Evolutionary conservation across 2,797 vertebrate species (phyloP).

Genomic region (Phoebastria nigripes): DNA sequence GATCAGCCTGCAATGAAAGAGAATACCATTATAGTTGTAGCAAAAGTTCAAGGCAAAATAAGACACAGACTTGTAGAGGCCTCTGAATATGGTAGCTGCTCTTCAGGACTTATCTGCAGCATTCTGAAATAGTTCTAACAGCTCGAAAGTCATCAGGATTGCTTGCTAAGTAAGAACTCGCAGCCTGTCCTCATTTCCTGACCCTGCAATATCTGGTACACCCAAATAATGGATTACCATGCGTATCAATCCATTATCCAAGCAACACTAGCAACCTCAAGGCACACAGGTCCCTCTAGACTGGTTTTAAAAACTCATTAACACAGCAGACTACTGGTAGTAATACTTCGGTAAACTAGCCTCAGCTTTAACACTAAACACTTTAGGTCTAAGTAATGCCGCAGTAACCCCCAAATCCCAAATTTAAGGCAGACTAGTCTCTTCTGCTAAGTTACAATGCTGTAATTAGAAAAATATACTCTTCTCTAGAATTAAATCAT

Average conservation of each 20-base stretch:
- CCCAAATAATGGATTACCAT: not conserved
- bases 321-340: not conserved
- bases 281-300: not conserved
- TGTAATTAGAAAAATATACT: not conserved
- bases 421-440: not conserved
- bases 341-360: not conserved
- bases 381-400: not conserved
- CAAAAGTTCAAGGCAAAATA: not conserved
- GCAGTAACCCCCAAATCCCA: not conserved
- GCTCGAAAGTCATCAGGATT: not conserved
- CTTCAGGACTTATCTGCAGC: not conserved
- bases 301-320: not conserved
- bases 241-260: not conserved
- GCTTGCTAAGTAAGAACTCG: not conserved
- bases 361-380: not conserved
- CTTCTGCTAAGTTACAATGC: not conserved
- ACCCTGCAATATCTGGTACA: not conserved
- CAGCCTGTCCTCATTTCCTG: not conserved
- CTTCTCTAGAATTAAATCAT: not conserved
- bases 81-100: not conserved
- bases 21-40: not conserved
- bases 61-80: not conserved
- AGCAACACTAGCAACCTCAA: not conserved
- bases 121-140: not conserved
- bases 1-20: constrained; percentile 89